These are phyloP conservation scores for Limnephilus marmoratus DNA, from an alignment of 2,888 invertebrate genomes.

Conservation along the genomic window DNA sequence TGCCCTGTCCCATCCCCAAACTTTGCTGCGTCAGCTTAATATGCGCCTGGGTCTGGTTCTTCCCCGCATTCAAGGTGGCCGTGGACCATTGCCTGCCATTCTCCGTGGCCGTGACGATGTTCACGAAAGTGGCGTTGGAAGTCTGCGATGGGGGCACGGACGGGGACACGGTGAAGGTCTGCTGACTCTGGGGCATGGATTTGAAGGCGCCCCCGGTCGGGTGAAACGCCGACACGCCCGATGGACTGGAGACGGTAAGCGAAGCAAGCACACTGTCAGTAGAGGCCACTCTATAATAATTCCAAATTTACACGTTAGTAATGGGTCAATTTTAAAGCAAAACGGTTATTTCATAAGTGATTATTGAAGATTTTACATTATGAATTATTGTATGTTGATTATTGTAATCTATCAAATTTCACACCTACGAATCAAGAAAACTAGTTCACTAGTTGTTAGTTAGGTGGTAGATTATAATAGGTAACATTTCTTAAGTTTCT, in stretches of 20 bases:
- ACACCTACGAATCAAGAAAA: no score
- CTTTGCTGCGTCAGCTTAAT: slow-evolving; percentile 62
- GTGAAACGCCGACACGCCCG: slow-evolving; percentile 92
- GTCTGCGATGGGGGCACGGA: slow-evolving; percentile 57
- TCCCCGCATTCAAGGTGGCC: slow-evolving; percentile 55
- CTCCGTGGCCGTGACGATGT: slow-evolving; percentile 62
- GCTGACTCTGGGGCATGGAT: slow-evolving; percentile 81
- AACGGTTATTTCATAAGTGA: not conserved
- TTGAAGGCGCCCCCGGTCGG: slow-evolving; percentile 96
- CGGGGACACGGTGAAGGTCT: slow-evolving; percentile 60
- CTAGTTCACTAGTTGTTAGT: no score
- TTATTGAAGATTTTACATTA: no score
- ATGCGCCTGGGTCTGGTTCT: slow-evolving; percentile 54
- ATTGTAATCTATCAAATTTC: no score
- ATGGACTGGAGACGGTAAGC: slow-evolving; percentile 82
- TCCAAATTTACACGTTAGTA: not conserved
- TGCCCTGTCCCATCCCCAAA: slow-evolving; percentile 43
- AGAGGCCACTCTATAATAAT: slow-evolving; percentile 73
- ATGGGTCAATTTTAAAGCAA: not conserved
- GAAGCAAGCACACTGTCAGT: slow-evolving; percentile 75
- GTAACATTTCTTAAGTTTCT: no score
- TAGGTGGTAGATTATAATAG: not conserved
- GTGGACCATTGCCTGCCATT: slow-evolving; percentile 65
- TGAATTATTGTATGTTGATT: no score
- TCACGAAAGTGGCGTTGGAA: slow-evolving; percentile 59